Base-by-base conservation (phyloP, 2,888 invertebrate species). In the Cantharis nigra region DNA sequence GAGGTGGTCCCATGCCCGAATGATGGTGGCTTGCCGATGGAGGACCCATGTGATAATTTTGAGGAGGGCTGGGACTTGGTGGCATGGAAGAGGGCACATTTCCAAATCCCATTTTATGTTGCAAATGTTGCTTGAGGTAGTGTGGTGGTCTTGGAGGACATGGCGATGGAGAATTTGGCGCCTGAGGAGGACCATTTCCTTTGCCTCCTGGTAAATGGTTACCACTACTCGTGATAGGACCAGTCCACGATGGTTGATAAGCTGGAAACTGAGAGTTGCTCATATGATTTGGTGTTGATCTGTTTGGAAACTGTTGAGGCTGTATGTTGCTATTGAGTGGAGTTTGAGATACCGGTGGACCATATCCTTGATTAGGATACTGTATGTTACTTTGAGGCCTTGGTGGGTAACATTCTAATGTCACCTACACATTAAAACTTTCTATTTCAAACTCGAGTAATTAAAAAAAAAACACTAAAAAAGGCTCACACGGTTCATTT, bases 81-180 rank as follows among this genome's bases (percentile, higher is more conserved):
- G 92, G 92, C 88, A 92, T 91, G 76, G 90, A 89, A 85, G 87
- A 80, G 81, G 84, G 81, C 72, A 82, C 79, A 77, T 87, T 89
- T 62, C 90, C 91, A 85, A 91, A 92, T 79, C 91, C 91, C 88
- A 93, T 92, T 89, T 94, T 94, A 88, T 94, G 93, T 90, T 93
- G 91, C 78, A 92, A 89, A 88, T 93, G 93, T 87, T 93, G 93
- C 86, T 93, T 93, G 87, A 93, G 90, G 90, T 93, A 93, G 88
- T 92, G 91, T 74, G 92, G 89, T 79, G 91, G 92, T 81, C 92
- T 88, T 71, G 90, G 89, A 62, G 90, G 89, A 72, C 90, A 89
- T 33, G 88, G 84, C 77, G 90, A 90, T 30, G 91, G 90, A 69
- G 91, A 90, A 69, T 90, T 90, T 63, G 90, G 88, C 83, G 86